Evolutionary conservation across 2,888 invertebrate genomes (phyloP), one percentile per base, ranked within the genome.

Genomic region (Parascotia fuliginaria): DNA sequence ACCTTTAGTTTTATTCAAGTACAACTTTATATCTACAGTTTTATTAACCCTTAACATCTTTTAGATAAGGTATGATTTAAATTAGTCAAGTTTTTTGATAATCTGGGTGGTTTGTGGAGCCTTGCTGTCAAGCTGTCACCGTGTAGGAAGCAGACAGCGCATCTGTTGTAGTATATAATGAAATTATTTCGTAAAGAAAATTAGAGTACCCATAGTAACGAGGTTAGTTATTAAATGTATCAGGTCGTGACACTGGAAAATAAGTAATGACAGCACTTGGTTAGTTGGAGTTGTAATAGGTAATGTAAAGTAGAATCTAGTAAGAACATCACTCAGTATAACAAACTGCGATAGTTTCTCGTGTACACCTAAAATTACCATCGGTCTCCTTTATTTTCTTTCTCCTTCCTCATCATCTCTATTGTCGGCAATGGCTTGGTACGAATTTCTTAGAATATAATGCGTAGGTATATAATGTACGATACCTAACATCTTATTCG

Each of bases 171-270:
- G 52, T 78, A 49, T 49, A 43, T 80, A 81, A 84, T 83, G 77
- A 79, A 83, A 83, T 83, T 78, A 83, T 83, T 79, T 80, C 65
- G 62, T 75, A 73, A 79, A 76, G 48, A 73, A 68, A 73, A 75
- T 59, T 59, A 47, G 61, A 45, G 46, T 55, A 48, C 39, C 32
- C n/a, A n/a, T 60, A 45, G 46, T 55, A 42, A 42, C 47, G 43
- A 43, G 45, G 56, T 53, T 55, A 55, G 49, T 61, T 48, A 59
- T 56, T 52, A 32, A 39, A 52, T 44, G 37, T 11, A 39, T 48
- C 42, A 49, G 48, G 48, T 57, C 62, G 42, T 61, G 46, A 29
- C 12, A 12, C 27, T 16, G 36, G 39, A 55, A 60, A 60, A 61
- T 64, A 64, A 67, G 62, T 22, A 11, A 5, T 9, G 11, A 19